A percentile compares a stretch with the other conserved stretches of the same genome.
phyloP scores from a whole-genome alignment of 2,797 vertebrate species.

The Phoeniculus purpureus region DNA sequence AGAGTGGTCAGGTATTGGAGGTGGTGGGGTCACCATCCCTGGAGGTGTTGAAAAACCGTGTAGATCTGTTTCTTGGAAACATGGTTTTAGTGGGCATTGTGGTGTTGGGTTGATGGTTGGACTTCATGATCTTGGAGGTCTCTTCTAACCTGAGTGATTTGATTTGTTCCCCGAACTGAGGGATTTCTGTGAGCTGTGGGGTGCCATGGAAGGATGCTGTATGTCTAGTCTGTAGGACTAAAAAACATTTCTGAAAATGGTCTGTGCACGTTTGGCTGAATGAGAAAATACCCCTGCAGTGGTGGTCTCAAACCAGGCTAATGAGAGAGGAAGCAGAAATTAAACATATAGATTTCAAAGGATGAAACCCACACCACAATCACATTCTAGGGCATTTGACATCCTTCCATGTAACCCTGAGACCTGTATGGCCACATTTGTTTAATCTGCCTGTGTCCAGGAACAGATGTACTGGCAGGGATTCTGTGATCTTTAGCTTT shows the following conservation, averaged over 20 bases:
- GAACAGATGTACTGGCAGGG: neutral
- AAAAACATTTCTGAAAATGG: neutral
- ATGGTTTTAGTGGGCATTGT: too few species aligned
- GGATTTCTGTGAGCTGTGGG: neutral
- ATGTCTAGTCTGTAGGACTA: neutral
- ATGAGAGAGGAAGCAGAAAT: neutral
- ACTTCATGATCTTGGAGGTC: too few species aligned
- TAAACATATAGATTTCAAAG: slow-evolving; percentile 34
- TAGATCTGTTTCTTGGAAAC: too few species aligned
- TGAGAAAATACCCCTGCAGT: neutral
- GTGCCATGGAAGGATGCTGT: neutral
- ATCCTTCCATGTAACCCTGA: neutral
- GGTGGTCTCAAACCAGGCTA: slow-evolving; percentile 9
- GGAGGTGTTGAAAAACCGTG: too few species aligned
- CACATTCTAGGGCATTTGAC: neutral
- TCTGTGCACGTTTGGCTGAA: neutral
- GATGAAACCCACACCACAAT: neutral
- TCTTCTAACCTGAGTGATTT: neutral
- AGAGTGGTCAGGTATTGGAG: too few species aligned
- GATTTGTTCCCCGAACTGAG: neutral
- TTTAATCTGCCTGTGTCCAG: neutral
- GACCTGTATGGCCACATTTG: neutral
- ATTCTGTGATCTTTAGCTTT: neutral
- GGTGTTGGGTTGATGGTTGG: too few species aligned
- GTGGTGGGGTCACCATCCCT: too few species aligned